Evolutionary conservation across 1,140 invertebrate species (phyloP).

Genomic region (Cyphomyrmex costatus): DNA sequence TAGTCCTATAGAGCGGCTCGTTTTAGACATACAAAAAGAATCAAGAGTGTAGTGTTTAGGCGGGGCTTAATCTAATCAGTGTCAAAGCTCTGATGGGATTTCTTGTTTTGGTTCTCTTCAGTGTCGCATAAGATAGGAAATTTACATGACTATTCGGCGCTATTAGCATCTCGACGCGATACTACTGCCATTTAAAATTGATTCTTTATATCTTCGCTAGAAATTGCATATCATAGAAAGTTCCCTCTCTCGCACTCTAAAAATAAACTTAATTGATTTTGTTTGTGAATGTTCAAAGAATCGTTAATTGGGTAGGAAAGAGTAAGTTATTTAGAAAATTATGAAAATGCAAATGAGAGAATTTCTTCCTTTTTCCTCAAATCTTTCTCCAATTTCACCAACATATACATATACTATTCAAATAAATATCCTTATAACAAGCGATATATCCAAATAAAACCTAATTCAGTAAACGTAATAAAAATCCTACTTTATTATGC

Average conservation of each 20-base stretch:
- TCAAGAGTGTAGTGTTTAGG: background rate
- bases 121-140: background rate
- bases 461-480: background rate
- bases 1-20: constrained; percentile 4
- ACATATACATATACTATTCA: background rate
- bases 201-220: constrained; percentile 10
- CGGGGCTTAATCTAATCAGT: constrained; percentile 35
- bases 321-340: background rate
- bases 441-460: background rate
- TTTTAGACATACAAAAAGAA: constrained; percentile 27
- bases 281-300: background rate
- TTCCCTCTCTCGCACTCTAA: background rate
- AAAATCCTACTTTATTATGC: background rate
- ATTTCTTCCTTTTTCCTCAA: background rate
- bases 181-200: constrained; percentile 10
- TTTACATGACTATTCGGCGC: constrained; percentile 30
- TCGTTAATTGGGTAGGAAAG: background rate
- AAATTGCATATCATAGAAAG: background rate
- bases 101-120: constrained; percentile 5
- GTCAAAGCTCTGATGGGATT: constrained; percentile 36
- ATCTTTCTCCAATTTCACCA: background rate
- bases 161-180: constrained; percentile 18
- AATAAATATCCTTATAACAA: background rate
- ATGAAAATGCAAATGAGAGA: background rate
- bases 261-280: background rate